These are phyloP conservation scores for Ceratoteleas bidentatus DNA, from an alignment of 1,140 invertebrate genomes.

Conservation along the genomic window DNA sequence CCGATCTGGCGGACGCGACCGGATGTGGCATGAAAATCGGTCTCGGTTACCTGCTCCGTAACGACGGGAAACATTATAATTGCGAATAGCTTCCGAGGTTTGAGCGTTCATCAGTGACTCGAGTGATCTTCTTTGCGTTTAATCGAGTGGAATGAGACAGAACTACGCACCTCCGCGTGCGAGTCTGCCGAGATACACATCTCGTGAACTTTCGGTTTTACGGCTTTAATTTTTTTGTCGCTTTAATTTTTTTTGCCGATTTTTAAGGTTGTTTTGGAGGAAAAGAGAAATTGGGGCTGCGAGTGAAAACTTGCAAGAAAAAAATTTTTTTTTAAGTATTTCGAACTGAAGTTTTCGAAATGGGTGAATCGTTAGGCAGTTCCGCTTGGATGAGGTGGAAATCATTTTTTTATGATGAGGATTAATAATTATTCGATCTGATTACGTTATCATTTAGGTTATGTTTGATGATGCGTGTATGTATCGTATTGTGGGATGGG, in stretches of 20 bases:
- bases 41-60: constrained; percentile 77
- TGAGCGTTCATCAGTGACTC: constrained; percentile 70
- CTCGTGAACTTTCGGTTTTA: constrained; percentile 40
- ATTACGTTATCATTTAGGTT: too few species aligned
- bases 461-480: too few species aligned
- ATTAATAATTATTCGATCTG: too few species aligned
- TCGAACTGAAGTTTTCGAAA: too few species aligned
- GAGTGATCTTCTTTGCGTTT: constrained; percentile 73
- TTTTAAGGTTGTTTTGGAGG: neutral
- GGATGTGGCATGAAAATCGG: constrained; percentile 77
- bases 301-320: too few species aligned
- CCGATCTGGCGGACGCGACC: constrained; percentile 61
- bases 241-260: neutral
- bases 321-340: too few species aligned
- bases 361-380: too few species aligned
- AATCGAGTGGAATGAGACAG: constrained; percentile 76
- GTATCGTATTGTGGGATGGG: too few species aligned
- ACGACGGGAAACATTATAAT: constrained; percentile 79
- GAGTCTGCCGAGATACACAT: constrained; percentile 30
- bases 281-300: neutral
- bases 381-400: too few species aligned
- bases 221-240: neutral
- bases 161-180: constrained; percentile 62
- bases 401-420: too few species aligned
- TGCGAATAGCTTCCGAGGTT: constrained; percentile 70